Conservation (phyloP, 2,113 vertebrate genomes). For the Amblyornis subalaris region DNA sequence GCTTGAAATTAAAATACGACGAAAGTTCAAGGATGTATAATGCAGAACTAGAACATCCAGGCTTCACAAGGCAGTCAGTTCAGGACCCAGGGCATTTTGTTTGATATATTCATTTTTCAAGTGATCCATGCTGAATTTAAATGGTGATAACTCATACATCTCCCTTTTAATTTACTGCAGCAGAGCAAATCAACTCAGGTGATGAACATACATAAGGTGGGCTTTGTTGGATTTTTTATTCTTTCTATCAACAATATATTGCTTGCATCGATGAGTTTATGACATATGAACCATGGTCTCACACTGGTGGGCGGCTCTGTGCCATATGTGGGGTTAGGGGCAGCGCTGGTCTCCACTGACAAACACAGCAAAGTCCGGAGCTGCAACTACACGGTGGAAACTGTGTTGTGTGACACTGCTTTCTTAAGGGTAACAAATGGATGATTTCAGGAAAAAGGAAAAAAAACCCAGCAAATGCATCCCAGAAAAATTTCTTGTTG, state of each 20-base stretch:
- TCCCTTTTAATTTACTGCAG: not conserved
- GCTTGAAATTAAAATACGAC: constrained; percentile 7
- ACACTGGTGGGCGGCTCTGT: not conserved
- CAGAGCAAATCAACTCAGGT: not conserved
- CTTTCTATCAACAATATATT: not conserved
- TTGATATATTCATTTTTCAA: constrained; percentile 25
- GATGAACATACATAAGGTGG: not conserved
- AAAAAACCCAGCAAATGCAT: not conserved
- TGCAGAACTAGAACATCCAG: not conserved
- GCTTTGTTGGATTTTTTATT: not conserved
- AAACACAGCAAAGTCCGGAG: not conserved
- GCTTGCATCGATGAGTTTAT: not conserved
- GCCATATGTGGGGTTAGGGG: accelerated
- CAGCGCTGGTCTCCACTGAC: not conserved
- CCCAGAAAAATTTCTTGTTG: not conserved
- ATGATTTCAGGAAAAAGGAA: not conserved
- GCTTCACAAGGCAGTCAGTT: not conserved
- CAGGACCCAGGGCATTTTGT: constrained; percentile 17
- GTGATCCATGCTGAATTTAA: constrained; percentile 1
- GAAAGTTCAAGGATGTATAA: not conserved
- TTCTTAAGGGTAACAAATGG: not conserved
- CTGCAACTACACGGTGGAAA: not conserved
- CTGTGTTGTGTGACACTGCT: not conserved
- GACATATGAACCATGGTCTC: not conserved
- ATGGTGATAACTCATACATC: not conserved